Evolutionary conservation across 2,888 invertebrate species (phyloP).

Genomic region (Athalia rosae): DNA sequence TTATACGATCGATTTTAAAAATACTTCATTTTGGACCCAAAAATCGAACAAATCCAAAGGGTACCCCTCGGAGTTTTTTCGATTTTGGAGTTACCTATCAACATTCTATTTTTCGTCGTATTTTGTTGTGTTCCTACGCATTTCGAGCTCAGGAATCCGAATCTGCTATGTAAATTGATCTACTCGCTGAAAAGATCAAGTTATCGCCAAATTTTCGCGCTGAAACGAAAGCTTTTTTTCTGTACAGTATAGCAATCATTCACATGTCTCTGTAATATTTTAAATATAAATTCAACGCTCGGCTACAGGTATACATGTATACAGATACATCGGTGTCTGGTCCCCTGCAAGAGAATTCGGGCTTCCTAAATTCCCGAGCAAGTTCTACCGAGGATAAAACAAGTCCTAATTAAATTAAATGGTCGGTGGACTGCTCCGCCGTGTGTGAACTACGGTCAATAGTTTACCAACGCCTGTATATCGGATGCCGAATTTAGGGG

Average conservation of each 20-base stretch:
- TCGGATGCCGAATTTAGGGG: conserved; percentile 56
- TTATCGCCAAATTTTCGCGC: neutral
- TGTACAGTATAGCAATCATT: neutral
- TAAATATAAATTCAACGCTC: neutral
- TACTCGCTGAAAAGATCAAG: too few relatives aligned
- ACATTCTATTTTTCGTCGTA: too few relatives aligned
- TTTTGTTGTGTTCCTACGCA: too few relatives aligned
- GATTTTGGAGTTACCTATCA: too few relatives aligned
- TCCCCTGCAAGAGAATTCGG: conserved; percentile 40
- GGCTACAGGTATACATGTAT: conserved; percentile 26
- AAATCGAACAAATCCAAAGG: too few relatives aligned
- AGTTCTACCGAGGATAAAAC: conserved; percentile 66
- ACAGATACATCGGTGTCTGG: neutral
- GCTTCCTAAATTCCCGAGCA: conserved; percentile 66
- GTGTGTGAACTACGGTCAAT: conserved; percentile 49
- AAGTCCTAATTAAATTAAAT: conserved; percentile 67
- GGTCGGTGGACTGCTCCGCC: conserved; percentile 52
- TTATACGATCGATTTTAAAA: too few relatives aligned
- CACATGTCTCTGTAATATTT: neutral
- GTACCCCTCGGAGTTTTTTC: too few relatives aligned
- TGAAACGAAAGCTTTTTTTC: neutral
- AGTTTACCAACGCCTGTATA: conserved; percentile 44
- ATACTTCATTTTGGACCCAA: too few relatives aligned
- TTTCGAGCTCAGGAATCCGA: too few relatives aligned
- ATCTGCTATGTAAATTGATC: too few relatives aligned